These are phyloP conservation scores for Etheostoma spectabile DNA, from an alignment of 2,113 vertebrate genomes.

Conservation along the genomic window DNA sequence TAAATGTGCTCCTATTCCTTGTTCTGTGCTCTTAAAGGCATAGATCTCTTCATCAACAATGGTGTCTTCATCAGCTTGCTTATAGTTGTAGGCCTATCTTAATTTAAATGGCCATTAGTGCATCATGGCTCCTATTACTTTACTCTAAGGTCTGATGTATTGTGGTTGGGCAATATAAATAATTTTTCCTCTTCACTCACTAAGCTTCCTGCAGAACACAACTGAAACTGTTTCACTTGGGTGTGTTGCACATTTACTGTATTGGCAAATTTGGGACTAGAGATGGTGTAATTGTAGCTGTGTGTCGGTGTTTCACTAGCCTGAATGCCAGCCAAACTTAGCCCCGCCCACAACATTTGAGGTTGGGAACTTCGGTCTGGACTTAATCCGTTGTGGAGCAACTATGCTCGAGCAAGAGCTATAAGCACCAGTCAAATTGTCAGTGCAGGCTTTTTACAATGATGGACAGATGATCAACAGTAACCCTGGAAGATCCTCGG, in stretches of 20 bases:
- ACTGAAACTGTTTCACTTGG: slow-evolving; percentile 15
- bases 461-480: no score
- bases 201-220: slow-evolving; percentile 1
- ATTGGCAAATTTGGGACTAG: slow-evolving; percentile 9
- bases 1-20: no score
- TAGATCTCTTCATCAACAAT: slow-evolving; percentile 14
- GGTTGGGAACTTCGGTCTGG: no score
- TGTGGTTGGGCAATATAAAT: slow-evolving; percentile 40
- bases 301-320: neutral
- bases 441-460: no score
- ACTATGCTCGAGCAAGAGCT: no score
- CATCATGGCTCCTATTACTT: slow-evolving; percentile 25
- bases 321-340: no score
- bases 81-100: slow-evolving; percentile 14
- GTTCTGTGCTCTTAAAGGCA: neutral
- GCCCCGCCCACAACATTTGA: no score
- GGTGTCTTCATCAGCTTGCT: slow-evolving; percentile 20
- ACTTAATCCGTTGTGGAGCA: no score
- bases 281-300: slow-evolving; percentile 6
- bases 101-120: slow-evolving; percentile 29
- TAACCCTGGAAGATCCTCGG: no score
- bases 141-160: slow-evolving; percentile 5
- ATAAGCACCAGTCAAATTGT: no score
- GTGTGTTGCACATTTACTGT: slow-evolving; percentile 30
- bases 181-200: slow-evolving; percentile 24